A percentile compares a stretch with the other conserved stretches of the same genome.
Evolutionary conservation across 1,140 invertebrate species (phyloP).

Genomic region (Zaprionus vittiger): DNA sequence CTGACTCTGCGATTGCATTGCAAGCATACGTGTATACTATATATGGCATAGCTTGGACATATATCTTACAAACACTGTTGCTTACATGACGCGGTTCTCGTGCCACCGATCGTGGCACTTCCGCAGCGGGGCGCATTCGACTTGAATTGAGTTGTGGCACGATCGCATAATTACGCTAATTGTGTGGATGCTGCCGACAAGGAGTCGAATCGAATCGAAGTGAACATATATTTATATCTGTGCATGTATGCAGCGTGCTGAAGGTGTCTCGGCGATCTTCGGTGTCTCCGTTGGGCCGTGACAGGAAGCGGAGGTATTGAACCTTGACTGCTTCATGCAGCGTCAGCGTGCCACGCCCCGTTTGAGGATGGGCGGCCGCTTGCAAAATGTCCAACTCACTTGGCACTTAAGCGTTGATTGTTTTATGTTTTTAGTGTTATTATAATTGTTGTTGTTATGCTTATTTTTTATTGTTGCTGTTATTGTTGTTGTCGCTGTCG

Average conservation of each 20-base stretch:
- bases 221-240: neutral
- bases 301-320: constrained; percentile 6
- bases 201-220: neutral
- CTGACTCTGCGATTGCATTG: constrained; percentile 2
- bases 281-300: neutral
- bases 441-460: constrained; percentile 3
- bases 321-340: constrained; percentile 4
- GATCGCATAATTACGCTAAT: constrained; percentile 30
- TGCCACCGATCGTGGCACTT: constrained; percentile 5
- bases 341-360: neutral
- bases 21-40: neutral
- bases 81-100: constrained; percentile 6
- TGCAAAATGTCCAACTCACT: constrained; percentile 8
- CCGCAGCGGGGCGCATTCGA: neutral
- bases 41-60: neutral
- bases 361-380: neutral
- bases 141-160: constrained; percentile 10
- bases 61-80: neutral
- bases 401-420: constrained; percentile 6
- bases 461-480: neutral
- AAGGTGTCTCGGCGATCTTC: neutral
- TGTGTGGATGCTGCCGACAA: constrained; percentile 6
- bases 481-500: neutral
- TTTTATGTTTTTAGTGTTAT: constrained; percentile 10
- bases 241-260: neutral